phyloP scores from a whole-genome alignment of 2,888 invertebrate genomes.

The Stenoptilia bipunctidactyla region DNA sequence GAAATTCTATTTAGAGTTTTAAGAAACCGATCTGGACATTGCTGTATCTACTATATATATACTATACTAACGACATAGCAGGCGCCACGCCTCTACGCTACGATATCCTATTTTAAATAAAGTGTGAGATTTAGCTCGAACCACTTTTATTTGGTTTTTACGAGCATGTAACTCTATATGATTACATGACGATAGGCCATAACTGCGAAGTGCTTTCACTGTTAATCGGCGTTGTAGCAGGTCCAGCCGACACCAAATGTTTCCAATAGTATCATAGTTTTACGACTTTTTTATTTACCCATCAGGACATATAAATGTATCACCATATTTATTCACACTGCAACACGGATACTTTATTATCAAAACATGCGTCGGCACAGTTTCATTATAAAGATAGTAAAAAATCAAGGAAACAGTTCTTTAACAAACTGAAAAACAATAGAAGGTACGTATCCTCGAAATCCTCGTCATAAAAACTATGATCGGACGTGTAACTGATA shows the following conservation, averaged over 20 bases:
- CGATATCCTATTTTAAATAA: no score
- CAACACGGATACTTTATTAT: background rate
- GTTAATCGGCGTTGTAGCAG: constrained; percentile 52
- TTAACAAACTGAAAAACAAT: no score
- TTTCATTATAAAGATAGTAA: no score
- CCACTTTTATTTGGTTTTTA: constrained; percentile 30
- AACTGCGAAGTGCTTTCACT: constrained; percentile 47
- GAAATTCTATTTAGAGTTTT: no score
- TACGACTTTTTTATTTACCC: constrained; percentile 66
- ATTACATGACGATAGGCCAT: constrained; percentile 57
- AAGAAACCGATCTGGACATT: no score
- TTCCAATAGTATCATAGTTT: constrained; percentile 64
- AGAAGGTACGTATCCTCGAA: no score
- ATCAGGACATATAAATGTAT: constrained; percentile 58
- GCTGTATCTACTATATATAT: no score
- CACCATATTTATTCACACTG: constrained; percentile 23
- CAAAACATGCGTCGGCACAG: background rate
- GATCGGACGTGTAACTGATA: constrained; percentile 28
- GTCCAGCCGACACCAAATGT: constrained; percentile 47
- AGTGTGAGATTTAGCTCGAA: no score
- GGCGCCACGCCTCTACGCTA: no score
- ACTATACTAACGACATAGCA: no score
- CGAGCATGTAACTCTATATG: constrained; percentile 56
- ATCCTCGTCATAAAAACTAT: no score
- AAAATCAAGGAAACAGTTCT: no score